Evolutionary conservation across 2,888 invertebrate genomes (phyloP), one percentile per base, ranked within the genome.

Genomic region (Adelognathus sp.): DNA sequence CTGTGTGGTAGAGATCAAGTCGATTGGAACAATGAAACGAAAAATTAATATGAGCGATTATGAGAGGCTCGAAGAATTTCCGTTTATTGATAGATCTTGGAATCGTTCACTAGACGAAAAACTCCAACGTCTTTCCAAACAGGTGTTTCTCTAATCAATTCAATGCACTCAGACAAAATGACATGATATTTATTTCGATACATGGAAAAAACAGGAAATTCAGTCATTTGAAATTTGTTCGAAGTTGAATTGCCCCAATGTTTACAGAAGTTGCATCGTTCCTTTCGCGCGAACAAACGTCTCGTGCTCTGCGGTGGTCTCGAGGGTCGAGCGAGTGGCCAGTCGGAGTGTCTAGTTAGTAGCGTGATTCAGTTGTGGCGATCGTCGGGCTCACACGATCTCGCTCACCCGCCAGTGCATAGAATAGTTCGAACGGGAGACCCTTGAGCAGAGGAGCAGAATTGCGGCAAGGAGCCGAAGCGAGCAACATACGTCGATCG

Each of bases 311-410:
- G 85, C 80, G n/a, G 87, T 84, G 85, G 87, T 86, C 85, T 81
- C 74, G 60, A 61, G 66, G 58, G 54, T 71, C 75, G 75, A 79
- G 61, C 69, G 63, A 70, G 70, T 80, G 76, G 77, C 78, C 79
- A 70, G 63, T 80, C 80, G 70, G 81, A 81, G 81, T 74, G 82
- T 61, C 83, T 87, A 86, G 87, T 87, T 86, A 79, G 79, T 66
- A 85, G 85, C 87, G 87, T 86, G 86, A 86, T 87, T 84, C 87
- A 83, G 83, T 81, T 84, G 81, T 82, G 76, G 82, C 74, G 79
- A 76, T 78, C 75, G 81, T n/a, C 85, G 81, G 83, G 82, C 83
- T 83, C 81, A 84, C 85, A 83, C 84, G 78, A 80, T 74, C 76
- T 73, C 77, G 82, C 75, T 79, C 73, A 66, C 60, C 64, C 44